Conservation (phyloP, 2,113 vertebrate species). For the Odocoileus virginianus region DNA sequence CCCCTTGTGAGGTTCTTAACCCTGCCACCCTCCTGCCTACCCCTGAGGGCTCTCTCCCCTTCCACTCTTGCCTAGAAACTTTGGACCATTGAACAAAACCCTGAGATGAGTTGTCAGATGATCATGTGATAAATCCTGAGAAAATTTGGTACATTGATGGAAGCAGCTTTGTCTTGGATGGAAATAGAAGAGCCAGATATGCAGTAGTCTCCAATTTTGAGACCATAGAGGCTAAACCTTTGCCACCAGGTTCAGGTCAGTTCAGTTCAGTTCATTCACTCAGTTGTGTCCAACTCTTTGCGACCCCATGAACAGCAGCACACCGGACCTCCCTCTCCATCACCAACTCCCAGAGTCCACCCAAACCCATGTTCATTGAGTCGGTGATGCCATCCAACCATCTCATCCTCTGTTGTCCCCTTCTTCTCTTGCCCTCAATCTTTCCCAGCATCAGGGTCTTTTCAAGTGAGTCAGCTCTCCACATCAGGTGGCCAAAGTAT, state of each 20-base stretch:
- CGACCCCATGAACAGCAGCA: fast-evolving
- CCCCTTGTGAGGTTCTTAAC: neutral
- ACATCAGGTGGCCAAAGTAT: neutral
- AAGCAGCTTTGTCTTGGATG: neutral
- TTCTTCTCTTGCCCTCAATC: neutral
- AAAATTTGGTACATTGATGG: neutral
- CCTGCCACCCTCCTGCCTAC: neutral
- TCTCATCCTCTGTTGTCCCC: neutral
- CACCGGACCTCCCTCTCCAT: neutral
- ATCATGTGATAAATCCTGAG: neutral
- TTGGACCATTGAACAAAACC: neutral
- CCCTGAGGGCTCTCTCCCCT: neutral
- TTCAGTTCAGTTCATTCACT: fast-evolving
- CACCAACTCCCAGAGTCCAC: neutral
- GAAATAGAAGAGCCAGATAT: neutral
- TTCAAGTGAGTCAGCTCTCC: neutral
- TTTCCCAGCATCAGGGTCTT: neutral
- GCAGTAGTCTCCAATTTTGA: neutral
- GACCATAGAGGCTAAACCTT: neutral
- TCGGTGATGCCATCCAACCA: neutral
- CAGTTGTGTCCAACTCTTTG: neutral
- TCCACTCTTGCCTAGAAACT: neutral
- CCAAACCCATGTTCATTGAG: neutral
- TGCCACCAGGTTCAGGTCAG: neutral
- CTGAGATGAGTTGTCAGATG: neutral